A percentile compares a stretch with the other conserved stretches of the same genome.
Evolutionary conservation across 35 echinoderm and acorn worm genomes (phyloP).

Genomic region (Apostichopus japonicus): DNA sequence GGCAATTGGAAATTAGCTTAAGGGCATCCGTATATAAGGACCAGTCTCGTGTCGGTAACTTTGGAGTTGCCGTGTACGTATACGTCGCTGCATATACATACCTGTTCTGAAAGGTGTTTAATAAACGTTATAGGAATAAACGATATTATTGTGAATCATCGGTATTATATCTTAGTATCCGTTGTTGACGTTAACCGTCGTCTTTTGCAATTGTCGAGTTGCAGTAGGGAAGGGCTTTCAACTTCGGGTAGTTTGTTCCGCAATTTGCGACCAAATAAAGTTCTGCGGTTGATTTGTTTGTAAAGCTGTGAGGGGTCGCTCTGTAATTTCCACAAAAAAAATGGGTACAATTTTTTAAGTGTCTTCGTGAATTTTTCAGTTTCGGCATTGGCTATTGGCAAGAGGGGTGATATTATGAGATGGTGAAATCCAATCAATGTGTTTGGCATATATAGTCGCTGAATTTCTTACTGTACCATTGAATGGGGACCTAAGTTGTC

Average conservation of each 20-base stretch:
- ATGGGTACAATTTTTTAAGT: slow-evolving; percentile 61
- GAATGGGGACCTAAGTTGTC: slow-evolving; percentile 21
- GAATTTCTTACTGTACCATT: slow-evolving; percentile 27
- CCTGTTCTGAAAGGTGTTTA: no score
- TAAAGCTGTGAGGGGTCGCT: slow-evolving; percentile 69
- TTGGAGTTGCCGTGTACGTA: no score
- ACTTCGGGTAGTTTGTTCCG: background rate
- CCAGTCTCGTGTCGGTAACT: no score
- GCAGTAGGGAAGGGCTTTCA: background rate
- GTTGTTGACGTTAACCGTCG: no score
- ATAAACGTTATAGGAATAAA: no score
- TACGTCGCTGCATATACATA: no score
- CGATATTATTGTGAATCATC: no score
- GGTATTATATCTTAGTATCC: no score
- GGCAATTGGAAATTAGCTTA: no score
- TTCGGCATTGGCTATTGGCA: slow-evolving; percentile 87
- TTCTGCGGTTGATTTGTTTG: slow-evolving; percentile 56
- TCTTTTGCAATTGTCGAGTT: no score
- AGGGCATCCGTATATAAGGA: no score
- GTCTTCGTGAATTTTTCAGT: slow-evolving; percentile 77
- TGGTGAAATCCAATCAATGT: slow-evolving; percentile 69
- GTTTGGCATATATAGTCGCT: slow-evolving; percentile 42
- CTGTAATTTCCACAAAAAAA: slow-evolving; percentile 72
- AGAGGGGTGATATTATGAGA: slow-evolving; percentile 43
- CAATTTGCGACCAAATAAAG: slow-evolving; percentile 65